Evolutionary conservation across 2,113 vertebrate genomes (phyloP).

Genomic region (Laticauda colubrina): DNA sequence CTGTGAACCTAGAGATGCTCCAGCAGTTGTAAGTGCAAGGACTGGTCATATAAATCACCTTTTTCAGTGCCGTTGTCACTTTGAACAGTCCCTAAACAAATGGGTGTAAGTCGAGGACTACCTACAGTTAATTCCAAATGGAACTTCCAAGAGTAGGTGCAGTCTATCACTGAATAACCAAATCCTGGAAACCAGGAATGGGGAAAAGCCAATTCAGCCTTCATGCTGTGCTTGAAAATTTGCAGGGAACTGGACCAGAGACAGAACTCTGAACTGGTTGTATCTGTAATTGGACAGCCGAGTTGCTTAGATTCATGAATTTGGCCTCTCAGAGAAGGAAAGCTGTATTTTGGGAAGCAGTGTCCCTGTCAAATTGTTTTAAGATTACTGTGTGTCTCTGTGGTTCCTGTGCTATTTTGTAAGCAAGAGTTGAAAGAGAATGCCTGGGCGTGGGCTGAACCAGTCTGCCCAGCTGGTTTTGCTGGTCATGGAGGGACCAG

Average conservation of each 20-base stretch:
- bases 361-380: not conserved
- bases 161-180: not conserved
- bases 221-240: not conserved
- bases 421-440: not conserved
- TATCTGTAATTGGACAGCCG: not conserved
- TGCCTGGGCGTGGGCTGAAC: not conserved
- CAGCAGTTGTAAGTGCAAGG: not conserved
- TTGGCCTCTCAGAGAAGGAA: not conserved
- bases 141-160: not conserved
- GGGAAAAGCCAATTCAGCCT: not conserved
- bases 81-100: not conserved
- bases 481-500: not conserved
- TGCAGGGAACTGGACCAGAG: not conserved
- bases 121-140: not conserved
- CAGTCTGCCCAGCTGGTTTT: not conserved
- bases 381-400: not conserved
- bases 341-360: not conserved
- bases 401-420: not conserved
- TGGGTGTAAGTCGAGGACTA: not conserved
- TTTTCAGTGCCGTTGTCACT: not conserved
- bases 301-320: not conserved
- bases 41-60: not conserved
- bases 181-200: not conserved
- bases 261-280: not conserved
- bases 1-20: not conserved